These are phyloP conservation scores for Ectemnius cavifrons DNA, from an alignment of 2,888 invertebrate genomes.

Conservation along the genomic window DNA sequence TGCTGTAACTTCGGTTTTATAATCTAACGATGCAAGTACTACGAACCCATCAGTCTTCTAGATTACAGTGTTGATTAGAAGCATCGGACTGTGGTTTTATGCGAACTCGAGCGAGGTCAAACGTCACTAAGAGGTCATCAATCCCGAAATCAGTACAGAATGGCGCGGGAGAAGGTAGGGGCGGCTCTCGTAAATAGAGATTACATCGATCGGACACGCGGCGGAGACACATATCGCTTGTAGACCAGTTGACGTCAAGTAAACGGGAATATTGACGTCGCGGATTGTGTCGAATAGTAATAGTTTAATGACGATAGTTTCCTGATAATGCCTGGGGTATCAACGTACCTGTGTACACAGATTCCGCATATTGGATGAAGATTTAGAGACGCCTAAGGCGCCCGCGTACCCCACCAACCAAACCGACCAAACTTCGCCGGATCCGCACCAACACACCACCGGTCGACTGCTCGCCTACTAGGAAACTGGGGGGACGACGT, in stretches of 20 bases:
- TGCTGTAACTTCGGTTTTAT: too few species aligned
- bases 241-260: conserved; percentile 7
- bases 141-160: too few species aligned
- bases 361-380: conserved; percentile 39
- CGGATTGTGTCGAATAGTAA: conserved; percentile 33
- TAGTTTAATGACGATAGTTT: conserved; percentile 49
- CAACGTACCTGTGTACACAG: conserved; percentile 30
- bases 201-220: conserved; percentile 16
- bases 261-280: conserved; percentile 29
- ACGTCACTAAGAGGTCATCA: too few species aligned
- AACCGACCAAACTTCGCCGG: conserved; percentile 27
- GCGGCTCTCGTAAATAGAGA: conserved; percentile 10
- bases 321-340: conserved; percentile 37
- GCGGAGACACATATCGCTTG: background rate
- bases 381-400: conserved; percentile 44
- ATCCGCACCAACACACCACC: background rate
- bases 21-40: too few species aligned
- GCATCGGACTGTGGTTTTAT: too few species aligned
- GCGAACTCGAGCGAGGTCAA: too few species aligned
- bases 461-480: background rate
- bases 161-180: too few species aligned
- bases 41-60: too few species aligned
- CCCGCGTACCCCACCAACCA: conserved; percentile 13
- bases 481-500: background rate
- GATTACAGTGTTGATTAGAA: too few species aligned